Evolutionary conservation across 2,113 vertebrate species (phyloP), one percentile per base, ranked within the genome.

Genomic region (Charina bottae): DNA sequence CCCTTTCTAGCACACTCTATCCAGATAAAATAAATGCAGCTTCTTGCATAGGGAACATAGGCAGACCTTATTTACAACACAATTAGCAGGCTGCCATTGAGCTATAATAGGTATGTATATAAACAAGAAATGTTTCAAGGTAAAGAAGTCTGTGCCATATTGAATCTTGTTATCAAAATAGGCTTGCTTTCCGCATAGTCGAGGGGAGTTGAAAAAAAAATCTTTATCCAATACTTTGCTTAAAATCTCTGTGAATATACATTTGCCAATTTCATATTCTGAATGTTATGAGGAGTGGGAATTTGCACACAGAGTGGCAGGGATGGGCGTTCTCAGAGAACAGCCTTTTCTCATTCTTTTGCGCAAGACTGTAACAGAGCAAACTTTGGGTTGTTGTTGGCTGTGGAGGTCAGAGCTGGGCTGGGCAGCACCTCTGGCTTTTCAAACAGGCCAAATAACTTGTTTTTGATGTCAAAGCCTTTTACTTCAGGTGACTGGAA

Each of bases 51-150:
- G 58, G 60, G 68, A 92, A 60, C 0, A 0, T 5, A 59, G 72
- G 89, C 90, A 91, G 53, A 26, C 78, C 72, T 93, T 94, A 92
- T 93, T 93, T 93, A 84, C 84, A 89, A 2, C 91, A 12, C 84
- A 90, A 12, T 93, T 93, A 94, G 56, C 56, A 84, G 6, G 24
- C 21, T 46, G 78, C 15, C 72, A 11, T 85, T 17, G 9, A 19
- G 6, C 11, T 37, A 13, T 86, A 93, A 88, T 2, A 21, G 28
- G 91, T 85, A 85, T 28, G 83, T n/a, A 93, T 54, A 87, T 87
- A 93, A 91, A 93, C 26, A 92, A 33, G 62, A 53, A 42, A 26
- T 10, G 58, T 93, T 84, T 83, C 28, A 46, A 84, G 92, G 85
- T 5, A n/a, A 83, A 89, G 37, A 62, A 28, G 28, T 87, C 64